These are phyloP conservation scores for Tholera decimalis DNA, from an alignment of 2,888 invertebrate species.

Conservation along the genomic window DNA sequence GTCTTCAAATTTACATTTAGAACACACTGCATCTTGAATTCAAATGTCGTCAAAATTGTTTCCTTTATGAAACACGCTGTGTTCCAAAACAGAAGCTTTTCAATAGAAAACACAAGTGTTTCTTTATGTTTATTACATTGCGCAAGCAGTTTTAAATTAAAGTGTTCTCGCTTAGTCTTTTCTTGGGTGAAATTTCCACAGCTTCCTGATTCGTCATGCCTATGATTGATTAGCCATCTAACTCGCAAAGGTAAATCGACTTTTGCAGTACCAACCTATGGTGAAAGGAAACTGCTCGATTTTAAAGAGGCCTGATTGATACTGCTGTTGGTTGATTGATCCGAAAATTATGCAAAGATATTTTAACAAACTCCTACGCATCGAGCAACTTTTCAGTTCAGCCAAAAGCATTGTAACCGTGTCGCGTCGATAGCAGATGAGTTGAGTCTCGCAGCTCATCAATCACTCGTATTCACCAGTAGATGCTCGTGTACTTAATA, in stretches of 20 bases:
- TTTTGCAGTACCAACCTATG: background rate
- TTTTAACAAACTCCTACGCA: conserved; percentile 8
- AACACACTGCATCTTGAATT: conserved; percentile 71
- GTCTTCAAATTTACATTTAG: conserved; percentile 77
- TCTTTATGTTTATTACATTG: conserved; percentile 23
- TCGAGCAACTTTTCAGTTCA: conserved; percentile 35
- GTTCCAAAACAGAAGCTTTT: conserved; percentile 36
- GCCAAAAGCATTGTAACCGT: conserved; percentile 17
- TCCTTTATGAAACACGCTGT: conserved; percentile 44
- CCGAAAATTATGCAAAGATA: conserved; percentile 23
- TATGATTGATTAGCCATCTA: conserved; percentile 2
- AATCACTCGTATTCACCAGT: conserved; percentile 33
- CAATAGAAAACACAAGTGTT: conserved; percentile 33
- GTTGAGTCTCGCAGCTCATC: conserved; percentile 30
- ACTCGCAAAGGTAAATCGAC: background rate
- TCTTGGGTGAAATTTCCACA: background rate
- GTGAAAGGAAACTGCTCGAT: background rate
- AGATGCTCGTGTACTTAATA: conserved; percentile 32
- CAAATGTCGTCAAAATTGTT: conserved; percentile 66
- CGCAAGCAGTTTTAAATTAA: conserved; percentile 18
- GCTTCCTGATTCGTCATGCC: background rate
- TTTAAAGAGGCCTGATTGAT: background rate
- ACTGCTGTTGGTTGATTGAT: conserved; percentile 12
- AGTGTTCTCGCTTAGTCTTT: conserved; percentile 2
- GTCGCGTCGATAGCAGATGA: conserved; percentile 25